Evolutionary conservation across 2,888 invertebrate species (phyloP).

Genomic region (Nephrotoma appendiculata): DNA sequence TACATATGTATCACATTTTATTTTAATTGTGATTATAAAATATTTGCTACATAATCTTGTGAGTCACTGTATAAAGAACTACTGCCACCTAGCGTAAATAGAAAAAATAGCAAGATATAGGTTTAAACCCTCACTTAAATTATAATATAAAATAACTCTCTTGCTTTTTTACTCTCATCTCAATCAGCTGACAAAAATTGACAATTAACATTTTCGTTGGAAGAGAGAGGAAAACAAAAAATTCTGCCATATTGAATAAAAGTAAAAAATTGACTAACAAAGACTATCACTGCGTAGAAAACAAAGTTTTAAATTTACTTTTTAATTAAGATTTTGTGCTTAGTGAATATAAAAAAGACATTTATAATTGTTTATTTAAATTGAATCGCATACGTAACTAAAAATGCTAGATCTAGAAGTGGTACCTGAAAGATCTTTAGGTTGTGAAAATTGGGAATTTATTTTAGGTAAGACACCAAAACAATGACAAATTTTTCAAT

Average conservation of each 20-base stretch:
- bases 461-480: conserved; percentile 59
- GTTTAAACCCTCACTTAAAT: not conserved
- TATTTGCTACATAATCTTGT: no score
- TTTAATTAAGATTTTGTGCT: not conserved
- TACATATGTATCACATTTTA: no score
- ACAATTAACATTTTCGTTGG: not conserved
- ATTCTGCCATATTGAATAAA: not conserved
- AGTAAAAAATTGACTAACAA: not conserved
- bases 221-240: not conserved
- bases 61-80: not conserved
- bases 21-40: no score
- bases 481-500: not conserved
- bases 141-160: not conserved
- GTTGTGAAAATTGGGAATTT: conserved; percentile 97
- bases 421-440: conserved; percentile 86
- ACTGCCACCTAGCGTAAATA: not conserved
- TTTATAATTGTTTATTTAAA: not conserved
- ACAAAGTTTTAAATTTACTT: conserved; percentile 3
- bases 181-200: not conserved
- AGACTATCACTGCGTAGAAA: conserved; percentile 8
- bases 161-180: not conserved
- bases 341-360: not conserved
- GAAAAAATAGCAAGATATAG: not conserved
- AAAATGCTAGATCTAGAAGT: conserved; percentile 94
- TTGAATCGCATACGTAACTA: conserved; percentile 4